Evolutionary conservation across 2,888 invertebrate genomes (phyloP).

Genomic region (Autographa gamma): DNA sequence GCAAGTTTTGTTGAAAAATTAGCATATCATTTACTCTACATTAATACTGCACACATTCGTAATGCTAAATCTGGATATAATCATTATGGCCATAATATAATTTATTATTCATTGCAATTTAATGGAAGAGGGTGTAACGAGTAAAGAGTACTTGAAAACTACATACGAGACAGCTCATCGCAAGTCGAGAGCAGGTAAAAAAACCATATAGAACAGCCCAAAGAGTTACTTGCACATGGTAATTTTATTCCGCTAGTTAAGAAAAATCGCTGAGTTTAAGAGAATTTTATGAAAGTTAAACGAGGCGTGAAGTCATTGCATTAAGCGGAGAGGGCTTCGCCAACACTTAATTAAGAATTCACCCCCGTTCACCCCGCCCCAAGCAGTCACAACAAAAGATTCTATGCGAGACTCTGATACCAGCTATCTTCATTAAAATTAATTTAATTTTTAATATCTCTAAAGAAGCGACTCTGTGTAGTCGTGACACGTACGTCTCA

Average conservation of each 20-base stretch:
- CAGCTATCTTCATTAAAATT: constrained; percentile 80
- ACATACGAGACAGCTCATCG: not conserved
- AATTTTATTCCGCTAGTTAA: constrained; percentile 80
- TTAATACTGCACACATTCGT: not conserved
- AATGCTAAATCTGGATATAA: not conserved
- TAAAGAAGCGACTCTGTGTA: constrained; percentile 49
- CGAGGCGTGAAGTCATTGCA: constrained; percentile 87
- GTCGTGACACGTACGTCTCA: constrained; percentile 70
- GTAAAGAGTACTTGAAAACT: not conserved
- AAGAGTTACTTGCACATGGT: constrained; percentile 64
- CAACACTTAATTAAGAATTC: constrained; percentile 88
- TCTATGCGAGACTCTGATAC: constrained; percentile 70
- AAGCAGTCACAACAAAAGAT: constrained; percentile 85
- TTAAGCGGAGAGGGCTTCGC: constrained; percentile 85
- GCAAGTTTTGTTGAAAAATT: too few species aligned
- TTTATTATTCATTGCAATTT: not conserved
- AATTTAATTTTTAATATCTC: constrained; percentile 82
- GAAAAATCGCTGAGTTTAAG: constrained; percentile 85
- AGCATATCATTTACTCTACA: too few species aligned
- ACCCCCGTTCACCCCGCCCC: constrained; percentile 73
- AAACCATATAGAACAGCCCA: constrained; percentile 23
- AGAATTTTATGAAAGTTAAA: constrained; percentile 88
- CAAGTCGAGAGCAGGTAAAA: constrained; percentile 23
- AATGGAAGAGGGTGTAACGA: not conserved
- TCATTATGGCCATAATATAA: not conserved